Conservation (phyloP, 37 sponge, comb jelly and placozoan genomes). For the Oopsacas minuta region DNA sequence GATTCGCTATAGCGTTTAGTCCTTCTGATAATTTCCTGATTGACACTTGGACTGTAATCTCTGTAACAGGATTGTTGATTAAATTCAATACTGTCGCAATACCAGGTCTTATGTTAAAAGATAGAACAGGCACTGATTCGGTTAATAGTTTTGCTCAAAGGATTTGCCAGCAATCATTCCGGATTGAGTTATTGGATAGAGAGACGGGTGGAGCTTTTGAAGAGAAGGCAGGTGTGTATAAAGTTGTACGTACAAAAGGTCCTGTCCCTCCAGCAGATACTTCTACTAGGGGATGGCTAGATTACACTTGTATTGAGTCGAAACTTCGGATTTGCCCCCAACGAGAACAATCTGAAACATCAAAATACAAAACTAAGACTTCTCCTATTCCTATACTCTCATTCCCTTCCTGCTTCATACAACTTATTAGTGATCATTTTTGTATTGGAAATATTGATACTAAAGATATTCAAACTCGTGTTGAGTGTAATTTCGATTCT, state of each 20-base stretch:
- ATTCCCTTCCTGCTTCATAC: conserved; percentile 40
- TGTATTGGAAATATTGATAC: conserved; percentile 17
- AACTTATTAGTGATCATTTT: conserved; percentile 60
- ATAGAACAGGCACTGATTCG: not conserved
- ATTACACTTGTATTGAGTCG: conserved; percentile 7
- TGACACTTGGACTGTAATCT: conserved; percentile 59
- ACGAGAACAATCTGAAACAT: not conserved
- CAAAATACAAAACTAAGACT: not conserved
- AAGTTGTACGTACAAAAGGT: not conserved
- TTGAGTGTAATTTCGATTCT: conserved; percentile 54
- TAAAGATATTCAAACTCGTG: not conserved
- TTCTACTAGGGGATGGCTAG: not conserved
- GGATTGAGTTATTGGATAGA: not conserved
- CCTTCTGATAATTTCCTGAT: conserved; percentile 56
- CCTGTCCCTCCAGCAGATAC: not conserved
- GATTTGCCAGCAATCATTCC: not conserved
- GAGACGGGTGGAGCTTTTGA: not conserved
- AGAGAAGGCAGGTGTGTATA: conserved; percentile 7
- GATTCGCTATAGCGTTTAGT: conserved; percentile 55
- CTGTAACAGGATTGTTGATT: conserved; percentile 28
- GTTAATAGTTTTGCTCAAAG: not conserved
- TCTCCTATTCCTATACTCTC: conserved; percentile 30
- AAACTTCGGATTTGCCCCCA: not conserved
- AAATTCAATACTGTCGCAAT: conserved; percentile 61
- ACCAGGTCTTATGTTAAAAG: conserved; percentile 31